Percentiles rank a stretch among this genome's conserved stretches.
These are phyloP conservation scores for Erethizon dorsatum DNA, from an alignment of 2,797 vertebrate genomes.

Conservation along the genomic window DNA sequence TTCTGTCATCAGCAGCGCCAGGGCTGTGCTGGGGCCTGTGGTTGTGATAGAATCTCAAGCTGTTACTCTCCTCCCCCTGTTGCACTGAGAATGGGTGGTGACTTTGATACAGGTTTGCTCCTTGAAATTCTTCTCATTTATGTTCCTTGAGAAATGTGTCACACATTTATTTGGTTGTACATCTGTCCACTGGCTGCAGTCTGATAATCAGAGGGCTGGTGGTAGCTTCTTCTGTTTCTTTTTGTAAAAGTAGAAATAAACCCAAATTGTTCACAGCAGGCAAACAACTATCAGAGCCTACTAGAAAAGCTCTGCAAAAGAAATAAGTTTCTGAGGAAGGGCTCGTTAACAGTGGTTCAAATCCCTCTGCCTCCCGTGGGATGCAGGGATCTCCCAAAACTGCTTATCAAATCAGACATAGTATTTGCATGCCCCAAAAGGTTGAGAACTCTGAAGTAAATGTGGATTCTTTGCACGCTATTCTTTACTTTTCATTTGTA, in stretches of 20 bases:
- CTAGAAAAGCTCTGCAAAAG: neutral
- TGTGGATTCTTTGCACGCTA: neutral
- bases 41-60: neutral
- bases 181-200: neutral
- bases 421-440: neutral
- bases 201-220: neutral
- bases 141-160: neutral
- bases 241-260: slow-evolving; percentile 45
- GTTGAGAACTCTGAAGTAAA: slow-evolving; percentile 23
- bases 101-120: neutral
- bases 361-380: neutral
- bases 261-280: neutral
- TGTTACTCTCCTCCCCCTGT: neutral
- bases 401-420: slow-evolving; percentile 3
- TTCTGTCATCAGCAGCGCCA: neutral
- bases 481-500: slow-evolving; percentile 41
- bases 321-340: neutral
- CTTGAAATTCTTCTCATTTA: neutral
- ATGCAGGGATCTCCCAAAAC: neutral
- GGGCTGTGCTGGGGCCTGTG: neutral
- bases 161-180: neutral
- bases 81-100: neutral
- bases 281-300: neutral
- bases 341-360: neutral
- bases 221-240: neutral